Evolutionary conservation across 2,797 vertebrate genomes (phyloP), one percentile per base, ranked within the genome.

Genomic region (Falco columbarius): DNA sequence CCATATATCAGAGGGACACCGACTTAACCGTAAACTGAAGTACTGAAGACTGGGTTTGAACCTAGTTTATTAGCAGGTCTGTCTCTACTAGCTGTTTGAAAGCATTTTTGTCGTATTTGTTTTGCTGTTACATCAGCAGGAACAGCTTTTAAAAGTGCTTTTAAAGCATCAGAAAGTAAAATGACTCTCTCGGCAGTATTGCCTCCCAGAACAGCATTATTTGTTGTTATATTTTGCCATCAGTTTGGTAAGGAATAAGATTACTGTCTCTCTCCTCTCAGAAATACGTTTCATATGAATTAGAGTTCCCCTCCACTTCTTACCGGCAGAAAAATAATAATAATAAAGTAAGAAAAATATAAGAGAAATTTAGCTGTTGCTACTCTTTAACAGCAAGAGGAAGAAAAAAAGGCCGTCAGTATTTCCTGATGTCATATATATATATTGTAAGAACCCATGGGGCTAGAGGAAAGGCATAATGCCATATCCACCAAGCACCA

Each of bases 131-230:
- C 55, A 67, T 81, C 55, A 46, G 22, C 40, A 70, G 18, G n/a
- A 96, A 92, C 56, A 77, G 24, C 52, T 91, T 75, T 83, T 49
- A 95, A 92, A 93, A 81, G 29, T 55, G 71, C 38, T 94, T 91
- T 91, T 91, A 90, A 93, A 76, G 42, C 59, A 95, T 59, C 55
- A 74, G 58, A 87, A 94, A 85, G 55, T 52, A 81, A 88, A 92
- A 87, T 73, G 8, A 34, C 30, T 95, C 72, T 94, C 70, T 49
- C 81, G 90, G 36, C 47, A 73, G 32, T 72, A 42, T 18, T 67
- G 49, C 32, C 27, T 95, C 63, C 83, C 70, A 87, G 83, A 89
- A 80, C 24, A 84, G 56, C 44, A 63, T 71, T 79, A 90, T 95
- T 94, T 95, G 72, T 81, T 84, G 52, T 67, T 81, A 23, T 59